Base-by-base conservation (phyloP, 1,140 invertebrate genomes). In the Dendrolimus punctatus region DNA sequence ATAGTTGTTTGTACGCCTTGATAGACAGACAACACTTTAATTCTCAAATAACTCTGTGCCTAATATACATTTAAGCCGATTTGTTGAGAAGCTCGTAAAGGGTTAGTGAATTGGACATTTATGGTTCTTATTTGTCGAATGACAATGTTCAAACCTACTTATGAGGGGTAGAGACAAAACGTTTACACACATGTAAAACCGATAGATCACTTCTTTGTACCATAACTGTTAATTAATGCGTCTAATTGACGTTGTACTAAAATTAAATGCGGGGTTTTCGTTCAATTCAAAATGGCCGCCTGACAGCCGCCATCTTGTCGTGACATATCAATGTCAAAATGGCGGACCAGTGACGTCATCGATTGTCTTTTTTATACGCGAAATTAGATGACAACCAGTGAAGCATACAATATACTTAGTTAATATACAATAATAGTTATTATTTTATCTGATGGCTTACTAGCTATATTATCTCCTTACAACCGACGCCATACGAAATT, bases 21-120 rank as follows among this genome's bases (percentile, higher is more conserved):
- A 23, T 23, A 23, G 23, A 23, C 23, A 23, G 23, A 23, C 23
- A 23, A 71, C 80, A 82, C 78, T 66, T 73, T 71, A 68, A 71
- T 71, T 76, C 71, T 74, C 71, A 76, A 82, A 75, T 79, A 81
- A 83, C 72, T 85, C 78, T 82, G 81, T 85, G 77, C 79, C 77
- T 82, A 81, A 80, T 77, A 73, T 85, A 85, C 77, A 80, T 82
- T 83, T 82, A 85, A 82, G 79, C 81, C 79, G 79, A 68, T 72
- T 72, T 57, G 55, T 66, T 55, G 66, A 78, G 64, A 85, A 85
- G 81, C 81, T 85, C 79, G 65, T 81, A 78, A 73, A 72, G 68
- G 76, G 76, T 74, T 58, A 62, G 10, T 23, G 37, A 62, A 74
- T 70, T 71, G 75, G 78, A 80, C 80, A 72, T 71, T 72, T 64